Conservation (phyloP, 2,113 vertebrate species). For the Nothoprocta pentlandii region DNA sequence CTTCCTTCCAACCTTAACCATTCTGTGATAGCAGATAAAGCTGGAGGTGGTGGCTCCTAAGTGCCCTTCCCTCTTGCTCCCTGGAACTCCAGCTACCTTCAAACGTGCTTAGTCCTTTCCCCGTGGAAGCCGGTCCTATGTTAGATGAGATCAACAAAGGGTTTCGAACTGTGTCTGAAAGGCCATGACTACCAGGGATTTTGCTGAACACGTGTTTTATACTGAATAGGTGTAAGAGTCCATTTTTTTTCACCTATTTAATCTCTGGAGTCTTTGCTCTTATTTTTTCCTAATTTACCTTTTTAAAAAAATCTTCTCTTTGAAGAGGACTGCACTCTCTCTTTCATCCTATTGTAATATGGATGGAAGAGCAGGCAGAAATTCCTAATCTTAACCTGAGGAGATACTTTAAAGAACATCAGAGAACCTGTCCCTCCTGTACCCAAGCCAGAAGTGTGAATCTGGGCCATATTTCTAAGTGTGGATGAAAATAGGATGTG, state of each 20-base stretch:
- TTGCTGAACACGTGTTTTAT: neutral
- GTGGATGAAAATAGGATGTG: neutral
- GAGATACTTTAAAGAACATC: neutral
- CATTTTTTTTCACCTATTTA: neutral
- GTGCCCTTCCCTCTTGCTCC: neutral
- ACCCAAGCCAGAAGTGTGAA: neutral
- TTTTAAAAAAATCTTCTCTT: neutral
- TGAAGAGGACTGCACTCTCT: neutral
- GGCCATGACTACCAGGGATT: neutral
- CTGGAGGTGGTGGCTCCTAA: neutral
- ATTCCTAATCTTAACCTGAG: constrained; percentile 13
- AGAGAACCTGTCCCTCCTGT: neutral
- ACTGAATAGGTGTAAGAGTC: neutral
- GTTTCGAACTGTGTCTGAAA: neutral
- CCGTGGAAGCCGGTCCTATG: neutral
- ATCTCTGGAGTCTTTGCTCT: neutral
- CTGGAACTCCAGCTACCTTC: neutral
- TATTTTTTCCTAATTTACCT: neutral
- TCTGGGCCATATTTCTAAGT: neutral
- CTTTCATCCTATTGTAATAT: constrained; percentile 1
- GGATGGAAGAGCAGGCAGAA: neutral
- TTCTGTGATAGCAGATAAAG: neutral
- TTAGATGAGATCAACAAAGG: neutral
- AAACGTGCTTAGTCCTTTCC: neutral
- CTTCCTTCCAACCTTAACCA: too few species aligned